Base-by-base conservation (phyloP, 2,113 vertebrate species). In the Poeciliopsis turrubarensis region DNA sequence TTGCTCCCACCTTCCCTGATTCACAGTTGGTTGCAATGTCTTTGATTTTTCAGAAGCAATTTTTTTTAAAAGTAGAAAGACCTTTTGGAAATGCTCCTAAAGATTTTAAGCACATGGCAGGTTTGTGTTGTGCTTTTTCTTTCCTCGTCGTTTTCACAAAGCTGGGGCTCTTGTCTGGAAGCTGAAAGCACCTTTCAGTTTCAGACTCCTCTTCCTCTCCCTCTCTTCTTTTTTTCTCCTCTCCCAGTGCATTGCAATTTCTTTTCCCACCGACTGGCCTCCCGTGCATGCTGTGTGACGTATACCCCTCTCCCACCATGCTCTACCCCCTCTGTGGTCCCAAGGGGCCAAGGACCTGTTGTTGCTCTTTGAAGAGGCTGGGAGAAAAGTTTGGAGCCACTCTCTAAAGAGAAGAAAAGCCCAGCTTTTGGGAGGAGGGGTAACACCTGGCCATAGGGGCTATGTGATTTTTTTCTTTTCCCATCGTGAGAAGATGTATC, bases 331-430 rank as follows among this genome's bases (percentile, higher is more conserved):
- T 83, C 86, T 80, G 78, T 68, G 72, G 87, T 91, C 91, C 89
- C 89, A 77, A 81, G 87, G 88, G 92, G 91, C 87, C 73, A 25
- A 74, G 86, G 80, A 89, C 84, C 90, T 91, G 92, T 92, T 94
- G 91, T 91, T 89, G 90, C 81, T 86, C 91, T 93, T 94, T 94
- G 93, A 94, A 92, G 91, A 91, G 90, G 74, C 89, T 92, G 88
- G 80, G 90, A 92, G 89, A 92, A 89, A 92, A 90, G 87, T 93
- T 94, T 91, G 87, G 89, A 92, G 90, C 90, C 92, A 86, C 91
- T 73, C 86, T 94, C 86, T 87, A 90, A 90, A 92, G 91, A 89
- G 89, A 92, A 92, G 89, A 92, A 91, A 93, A 93, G 86, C 72
- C 75, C 84, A 67, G 92, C 88, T 86, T 91, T 91, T 83, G 76